Percentiles rank a stretch among this genome's conserved stretches.
phyloP scores from a whole-genome alignment of 2,113 vertebrate species.

The Rhombomys opimus region DNA sequence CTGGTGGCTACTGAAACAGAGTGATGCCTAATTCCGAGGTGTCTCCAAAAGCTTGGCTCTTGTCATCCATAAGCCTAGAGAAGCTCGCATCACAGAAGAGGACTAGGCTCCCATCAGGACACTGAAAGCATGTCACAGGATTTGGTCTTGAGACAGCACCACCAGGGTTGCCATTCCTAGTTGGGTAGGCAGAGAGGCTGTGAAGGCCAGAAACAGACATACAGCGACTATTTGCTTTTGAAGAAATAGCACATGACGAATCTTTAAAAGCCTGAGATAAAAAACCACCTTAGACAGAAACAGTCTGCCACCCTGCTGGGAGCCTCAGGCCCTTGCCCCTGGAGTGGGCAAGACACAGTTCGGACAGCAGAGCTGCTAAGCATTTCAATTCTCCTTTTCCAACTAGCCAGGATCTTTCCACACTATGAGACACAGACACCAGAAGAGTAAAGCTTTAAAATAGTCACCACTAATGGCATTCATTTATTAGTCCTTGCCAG shows the following conservation, averaged over 20 bases:
- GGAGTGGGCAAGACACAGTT: neutral
- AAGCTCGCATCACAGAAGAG: neutral
- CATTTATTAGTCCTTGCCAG: neutral
- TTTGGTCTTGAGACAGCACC: neutral
- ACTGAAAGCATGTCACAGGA: neutral
- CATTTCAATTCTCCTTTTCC: neutral
- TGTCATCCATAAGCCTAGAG: rapidly evolving
- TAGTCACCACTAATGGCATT: neutral
- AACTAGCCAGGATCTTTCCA: slow-evolving; percentile 41
- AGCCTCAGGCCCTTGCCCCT: neutral
- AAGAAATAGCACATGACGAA: neutral
- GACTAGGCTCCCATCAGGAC: neutral
- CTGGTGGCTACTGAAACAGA: neutral
- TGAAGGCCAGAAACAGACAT: neutral
- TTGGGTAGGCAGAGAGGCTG: neutral
- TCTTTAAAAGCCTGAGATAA: neutral
- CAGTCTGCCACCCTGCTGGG: neutral
- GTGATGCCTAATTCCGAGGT: neutral
- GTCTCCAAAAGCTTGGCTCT: neutral
- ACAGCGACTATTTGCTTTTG: neutral
- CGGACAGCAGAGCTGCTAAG: neutral
- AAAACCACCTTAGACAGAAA: neutral
- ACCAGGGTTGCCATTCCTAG: neutral
- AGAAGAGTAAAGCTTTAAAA: neutral
- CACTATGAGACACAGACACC: neutral